Percentiles rank a stretch among this genome's conserved stretches.
These are phyloP conservation scores for Hypsibius dujardini DNA, from an alignment of 1,140 invertebrate species.

Conservation along the genomic window DNA sequence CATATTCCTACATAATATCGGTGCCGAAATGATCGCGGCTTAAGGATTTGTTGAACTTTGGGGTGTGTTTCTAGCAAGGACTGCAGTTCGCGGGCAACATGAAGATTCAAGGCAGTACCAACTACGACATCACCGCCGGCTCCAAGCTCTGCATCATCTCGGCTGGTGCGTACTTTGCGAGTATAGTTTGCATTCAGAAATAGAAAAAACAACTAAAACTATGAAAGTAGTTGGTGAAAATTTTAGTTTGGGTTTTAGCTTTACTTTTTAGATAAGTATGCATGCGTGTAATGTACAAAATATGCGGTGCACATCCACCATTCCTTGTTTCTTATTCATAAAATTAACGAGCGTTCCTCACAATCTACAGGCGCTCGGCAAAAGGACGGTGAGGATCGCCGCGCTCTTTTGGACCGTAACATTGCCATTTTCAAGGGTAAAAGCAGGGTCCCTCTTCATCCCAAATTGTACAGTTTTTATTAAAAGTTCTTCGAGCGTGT, in stretches of 20 bases:
- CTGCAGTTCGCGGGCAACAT: conserved; percentile 22
- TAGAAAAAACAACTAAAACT: no score
- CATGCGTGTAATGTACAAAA: no score
- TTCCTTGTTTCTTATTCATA: no score
- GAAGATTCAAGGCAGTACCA: conserved; percentile 28
- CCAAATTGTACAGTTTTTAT: background rate
- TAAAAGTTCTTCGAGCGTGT: background rate
- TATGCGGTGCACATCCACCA: no score
- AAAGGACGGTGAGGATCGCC: conserved; percentile 2
- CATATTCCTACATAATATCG: background rate
- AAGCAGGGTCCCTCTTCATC: background rate
- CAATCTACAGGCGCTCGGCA: conserved; percentile 35
- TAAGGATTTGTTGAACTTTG: no score
- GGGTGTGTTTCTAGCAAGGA: conserved; percentile 16
- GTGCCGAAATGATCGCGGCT: no score
- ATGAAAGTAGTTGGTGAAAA: no score
- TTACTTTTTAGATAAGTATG: no score
- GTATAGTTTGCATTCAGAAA: no score
- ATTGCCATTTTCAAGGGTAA: conserved; percentile 25
- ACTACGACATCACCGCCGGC: conserved; percentile 55
- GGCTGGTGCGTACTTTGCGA: conserved; percentile 66
- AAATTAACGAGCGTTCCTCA: no score
- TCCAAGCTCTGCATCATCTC: conserved; percentile 69
- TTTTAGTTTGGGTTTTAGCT: no score
- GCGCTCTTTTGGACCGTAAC: background rate